Base-by-base conservation (phyloP, 1,140 invertebrate genomes). In the Anoplophora glabripennis region DNA sequence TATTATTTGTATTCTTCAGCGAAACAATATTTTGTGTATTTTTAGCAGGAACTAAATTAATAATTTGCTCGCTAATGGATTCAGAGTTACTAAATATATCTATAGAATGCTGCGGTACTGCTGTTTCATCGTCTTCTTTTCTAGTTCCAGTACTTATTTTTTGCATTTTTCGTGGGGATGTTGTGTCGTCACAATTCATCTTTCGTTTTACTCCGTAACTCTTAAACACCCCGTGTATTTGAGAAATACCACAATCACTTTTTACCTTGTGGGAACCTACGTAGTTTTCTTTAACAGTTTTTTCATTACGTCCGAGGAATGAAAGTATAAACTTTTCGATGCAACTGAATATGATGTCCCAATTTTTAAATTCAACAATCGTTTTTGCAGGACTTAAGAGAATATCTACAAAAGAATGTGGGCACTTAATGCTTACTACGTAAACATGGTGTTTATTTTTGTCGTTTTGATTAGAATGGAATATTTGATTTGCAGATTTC, bases 311-410 rank as follows among this genome's bases (percentile, higher is more conserved):
- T 2, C 63, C 63, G 7, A 59, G 21, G 37, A 61, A 65, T 21
- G 59, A 53, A 7, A 57, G 57, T 4, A 84, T 54, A 44, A 80
- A 63, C 68, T 81, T 80, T 56, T 83, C 77, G 35, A 86, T 62
- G 42, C 81, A 75, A 48, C 73, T 71, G 10, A 76, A 71, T n/a
- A 87, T 67, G 45, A 72, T 57, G 34, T 79, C 72, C 79, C 81
- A 85, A 53, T 85, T 77, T 71, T 78, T 80, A 67, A 88, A 88
- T 73, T 85, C 82, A 12, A 86, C 73, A 18, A 78, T 57, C 44
- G 76, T 79, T 69, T 84, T 81, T 14, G 74, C 75, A 18, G 78
- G 74, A 56, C 80, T 79, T 61, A 79, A 74, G 40, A 72, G 77
- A 2, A 85, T 76, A 63, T 86, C 83, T 73, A 85, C 83, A 60